These are phyloP conservation scores for Labroides dimidiatus DNA, from an alignment of 2,797 vertebrate species.

Conservation along the genomic window DNA sequence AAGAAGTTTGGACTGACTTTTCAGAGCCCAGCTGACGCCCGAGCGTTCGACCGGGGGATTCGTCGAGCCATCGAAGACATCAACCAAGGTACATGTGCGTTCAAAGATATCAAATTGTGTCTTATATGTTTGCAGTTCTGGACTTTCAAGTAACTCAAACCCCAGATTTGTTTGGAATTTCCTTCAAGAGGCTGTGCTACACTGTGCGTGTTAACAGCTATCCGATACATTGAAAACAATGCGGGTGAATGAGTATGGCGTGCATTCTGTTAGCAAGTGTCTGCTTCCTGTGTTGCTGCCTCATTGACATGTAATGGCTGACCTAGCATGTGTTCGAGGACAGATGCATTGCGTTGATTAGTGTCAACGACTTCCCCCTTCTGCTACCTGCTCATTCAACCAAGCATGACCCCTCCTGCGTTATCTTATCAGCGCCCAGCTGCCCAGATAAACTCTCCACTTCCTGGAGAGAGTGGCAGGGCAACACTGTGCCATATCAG, in stretches of 20 bases:
- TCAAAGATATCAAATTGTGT: not conserved
- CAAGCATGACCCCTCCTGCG: constrained; percentile 54
- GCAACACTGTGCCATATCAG: constrained; percentile 34
- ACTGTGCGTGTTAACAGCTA: constrained; percentile 29
- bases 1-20: constrained; percentile 99
- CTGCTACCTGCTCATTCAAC: constrained; percentile 70
- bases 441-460: constrained; percentile 68
- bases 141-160: no score
- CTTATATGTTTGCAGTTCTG: not conserved
- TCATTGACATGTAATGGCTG: constrained; percentile 56
- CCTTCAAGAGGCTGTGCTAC: constrained; percentile 3
- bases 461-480: constrained; percentile 65
- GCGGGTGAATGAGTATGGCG: constrained; percentile 29
- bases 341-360: constrained; percentile 66
- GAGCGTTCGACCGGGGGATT: constrained; percentile 96
- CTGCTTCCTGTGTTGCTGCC: constrained; percentile 28
- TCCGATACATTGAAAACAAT: constrained; percentile 26
- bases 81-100: constrained; percentile 88
- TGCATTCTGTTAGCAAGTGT: constrained; percentile 32
- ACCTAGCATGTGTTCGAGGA: constrained; percentile 61
- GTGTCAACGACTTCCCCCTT: constrained; percentile 47
- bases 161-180: not conserved
- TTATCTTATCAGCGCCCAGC: constrained; percentile 73
- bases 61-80: constrained; percentile 96
- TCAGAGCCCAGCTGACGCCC: constrained; percentile 97